Evolutionary conservation across 92 coral and sea anemone species (phyloP).

Genomic region (Porites lobata): DNA sequence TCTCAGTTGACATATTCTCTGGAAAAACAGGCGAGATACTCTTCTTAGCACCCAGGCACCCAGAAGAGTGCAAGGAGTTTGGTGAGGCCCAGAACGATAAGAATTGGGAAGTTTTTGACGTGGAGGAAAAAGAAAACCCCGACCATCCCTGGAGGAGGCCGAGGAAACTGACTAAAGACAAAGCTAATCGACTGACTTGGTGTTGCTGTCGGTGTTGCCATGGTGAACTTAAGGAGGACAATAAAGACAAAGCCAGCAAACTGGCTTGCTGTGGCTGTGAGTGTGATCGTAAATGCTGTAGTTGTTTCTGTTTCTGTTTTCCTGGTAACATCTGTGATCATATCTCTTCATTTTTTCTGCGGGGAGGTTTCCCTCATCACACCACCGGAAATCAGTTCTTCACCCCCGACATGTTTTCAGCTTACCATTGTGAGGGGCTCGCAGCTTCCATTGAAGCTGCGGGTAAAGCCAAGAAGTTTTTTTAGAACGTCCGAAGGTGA

Average conservation of each 20-base stretch:
- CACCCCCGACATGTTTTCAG: conserved; percentile 15
- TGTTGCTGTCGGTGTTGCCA: neutral
- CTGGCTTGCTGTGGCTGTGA: conserved; percentile 18
- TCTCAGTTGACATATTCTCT: neutral
- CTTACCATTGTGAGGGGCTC: conserved; percentile 32
- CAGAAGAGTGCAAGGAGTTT: neutral
- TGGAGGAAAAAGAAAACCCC: neutral
- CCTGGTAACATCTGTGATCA: neutral
- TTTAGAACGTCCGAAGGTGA: neutral
- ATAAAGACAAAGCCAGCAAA: neutral
- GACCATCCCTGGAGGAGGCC: neutral
- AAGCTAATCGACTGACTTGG: neutral
- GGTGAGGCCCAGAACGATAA: neutral
- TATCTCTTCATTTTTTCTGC: neutral
- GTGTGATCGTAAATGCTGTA: neutral
- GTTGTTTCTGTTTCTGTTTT: neutral
- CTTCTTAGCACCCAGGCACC: conserved; percentile 33
- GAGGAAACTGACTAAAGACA: neutral
- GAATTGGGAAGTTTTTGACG: neutral
- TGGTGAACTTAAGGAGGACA: neutral
- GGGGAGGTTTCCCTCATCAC: conserved; percentile 35
- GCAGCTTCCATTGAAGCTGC: conserved; percentile 36
- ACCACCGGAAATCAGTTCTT: conserved; percentile 32
- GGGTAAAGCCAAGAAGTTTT: too few species aligned
- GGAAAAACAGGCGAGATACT: conserved; percentile 18